Percentiles rank a stretch among this genome's conserved stretches.
Evolutionary conservation across 2,888 invertebrate genomes (phyloP).

Genomic region (Harpagoxenus sublaevis): DNA sequence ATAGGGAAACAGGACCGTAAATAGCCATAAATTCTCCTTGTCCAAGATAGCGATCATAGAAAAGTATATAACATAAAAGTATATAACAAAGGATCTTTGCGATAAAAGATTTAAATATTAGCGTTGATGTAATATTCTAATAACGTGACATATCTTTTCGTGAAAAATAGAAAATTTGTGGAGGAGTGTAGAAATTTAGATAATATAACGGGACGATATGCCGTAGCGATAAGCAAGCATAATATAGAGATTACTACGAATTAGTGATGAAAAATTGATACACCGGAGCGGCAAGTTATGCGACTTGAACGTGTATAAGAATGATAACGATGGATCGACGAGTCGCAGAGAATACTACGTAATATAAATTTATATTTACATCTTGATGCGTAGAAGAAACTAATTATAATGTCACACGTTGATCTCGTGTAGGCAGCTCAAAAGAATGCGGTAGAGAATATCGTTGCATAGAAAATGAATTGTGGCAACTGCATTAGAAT

Average conservation of each 20-base stretch:
- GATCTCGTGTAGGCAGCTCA: slow-evolving; percentile 62
- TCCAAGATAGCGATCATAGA: neutral
- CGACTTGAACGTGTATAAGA: neutral
- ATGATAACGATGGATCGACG: neutral
- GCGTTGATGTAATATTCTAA: neutral
- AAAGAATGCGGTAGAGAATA: slow-evolving; percentile 72
- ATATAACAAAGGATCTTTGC: neutral
- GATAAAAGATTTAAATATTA: slow-evolving; percentile 2
- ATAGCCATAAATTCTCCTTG: neutral
- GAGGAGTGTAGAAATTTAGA: neutral
- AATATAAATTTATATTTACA: slow-evolving; percentile 37
- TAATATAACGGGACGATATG: neutral
- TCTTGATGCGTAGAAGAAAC: slow-evolving; percentile 64
- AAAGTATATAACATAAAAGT: neutral
- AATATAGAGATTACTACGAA: neutral
- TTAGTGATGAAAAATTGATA: neutral
- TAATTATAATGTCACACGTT: slow-evolving; percentile 67
- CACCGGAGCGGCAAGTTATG: neutral
- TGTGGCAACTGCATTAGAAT: slow-evolving; percentile 61
- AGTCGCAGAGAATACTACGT: neutral
- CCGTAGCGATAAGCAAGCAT: neutral
- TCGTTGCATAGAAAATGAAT: slow-evolving; percentile 72
- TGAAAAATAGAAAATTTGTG: neutral
- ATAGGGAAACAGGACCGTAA: slow-evolving; percentile 57
- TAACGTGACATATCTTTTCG: neutral